Evolutionary conservation across 2,888 invertebrate genomes (phyloP), one percentile per base, ranked within the genome.

Genomic region (Eledone cirrhosa): DNA sequence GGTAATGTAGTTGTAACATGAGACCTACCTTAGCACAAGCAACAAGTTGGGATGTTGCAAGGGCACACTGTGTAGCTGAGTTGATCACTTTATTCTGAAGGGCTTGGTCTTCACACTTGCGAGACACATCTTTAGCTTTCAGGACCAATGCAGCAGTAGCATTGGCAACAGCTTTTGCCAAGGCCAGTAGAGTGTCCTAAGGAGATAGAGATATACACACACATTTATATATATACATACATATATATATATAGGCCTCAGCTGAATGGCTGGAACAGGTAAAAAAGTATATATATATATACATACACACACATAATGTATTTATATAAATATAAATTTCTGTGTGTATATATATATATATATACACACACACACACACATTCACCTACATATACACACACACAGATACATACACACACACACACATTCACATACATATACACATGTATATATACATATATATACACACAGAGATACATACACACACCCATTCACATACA

Each of bases 151-250:
- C 96, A 0, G 99, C 99, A 0, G 99, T 98, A 2, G 98, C 97
- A 90, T 98, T 99, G 67, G 99, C 99, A 48, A 99, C 99, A 0
- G 96, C 96, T 91, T 99, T 99, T 11, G 99, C 99, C 84, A 98
- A 92, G 0, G 96, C 95, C 33, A 99, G 92, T 0, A 99, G 93
- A 92, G 97, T 95, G 86, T 99, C 99, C 92, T 92, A 67, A 74
- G 33, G 27, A 69, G 33, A 53, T 69, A 31, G 13, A 83, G 82
- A 79, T 86, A 84, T 67, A 63, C 7, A 27, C 8, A 63, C 14
- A n/a, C 8, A n/a, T 63, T 11, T 2, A 63, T 41, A 41, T 0
- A 41, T 41, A 41, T 1, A 41, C 11, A 2, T 41, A 41, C 3
- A 3, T 24, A 65, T 0, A 65, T 24, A 24, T 2, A 27, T 65